A percentile compares a stretch with the other conserved stretches of the same genome.
Conservation (phyloP, 2,113 vertebrate species). For the Meriones unguiculatus region DNA sequence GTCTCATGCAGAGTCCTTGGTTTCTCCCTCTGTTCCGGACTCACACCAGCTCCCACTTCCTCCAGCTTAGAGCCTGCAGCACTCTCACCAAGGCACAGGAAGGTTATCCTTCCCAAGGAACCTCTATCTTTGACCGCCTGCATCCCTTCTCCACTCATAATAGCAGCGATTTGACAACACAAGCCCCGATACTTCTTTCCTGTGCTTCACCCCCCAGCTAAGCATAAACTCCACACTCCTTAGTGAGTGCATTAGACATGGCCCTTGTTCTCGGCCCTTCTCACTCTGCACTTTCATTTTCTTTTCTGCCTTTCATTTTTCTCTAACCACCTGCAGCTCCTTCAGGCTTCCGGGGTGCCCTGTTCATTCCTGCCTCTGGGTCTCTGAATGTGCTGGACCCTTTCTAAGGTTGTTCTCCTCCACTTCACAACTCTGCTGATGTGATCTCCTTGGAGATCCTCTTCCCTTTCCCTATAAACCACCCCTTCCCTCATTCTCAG, state of each 20-base stretch:
- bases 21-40: not conserved
- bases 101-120: not conserved
- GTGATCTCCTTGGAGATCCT: not conserved
- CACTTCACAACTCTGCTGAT: not conserved
- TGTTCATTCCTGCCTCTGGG: not conserved
- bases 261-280: rapidly evolving
- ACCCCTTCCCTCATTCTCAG: not conserved
- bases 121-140: not conserved
- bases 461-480: not conserved
- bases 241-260: not conserved
- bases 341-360: not conserved
- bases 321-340: not conserved
- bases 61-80: not conserved
- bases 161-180: not conserved
- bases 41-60: not conserved
- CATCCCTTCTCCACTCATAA: not conserved
- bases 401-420: too few relatives aligned
- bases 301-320: not conserved
- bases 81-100: not conserved
- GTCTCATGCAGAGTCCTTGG: not conserved
- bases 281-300: rapidly evolving
- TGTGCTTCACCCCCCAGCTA: not conserved
- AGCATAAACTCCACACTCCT: not conserved
- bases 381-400: not conserved
- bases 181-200: not conserved